Base-by-base conservation (phyloP, 2,797 vertebrate genomes). In the Erethizon dorsatum region DNA sequence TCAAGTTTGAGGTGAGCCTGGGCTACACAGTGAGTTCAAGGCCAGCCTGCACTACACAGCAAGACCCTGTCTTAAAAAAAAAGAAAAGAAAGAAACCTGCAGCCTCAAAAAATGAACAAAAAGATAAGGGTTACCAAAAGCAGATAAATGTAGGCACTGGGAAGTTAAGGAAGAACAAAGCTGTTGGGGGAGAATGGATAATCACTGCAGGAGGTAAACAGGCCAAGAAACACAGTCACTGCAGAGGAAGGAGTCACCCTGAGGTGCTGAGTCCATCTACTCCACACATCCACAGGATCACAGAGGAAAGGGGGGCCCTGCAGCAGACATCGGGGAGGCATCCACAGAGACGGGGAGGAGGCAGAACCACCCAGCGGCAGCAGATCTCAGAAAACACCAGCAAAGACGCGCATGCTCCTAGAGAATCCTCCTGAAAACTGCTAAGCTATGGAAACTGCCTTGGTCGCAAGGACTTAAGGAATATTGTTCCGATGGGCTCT, bases 311-410 rank as follows among this genome's bases (percentile, higher is more conserved):
- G 47, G 50, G 22, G 28, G 50, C 33, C 17, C 33, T 56, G 45
- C 17, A 28, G n/a, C 61, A 92, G 45, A 37, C 4, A 2, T 6
- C 10, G 20, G 83, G 41, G 2, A 41, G n/a, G 5, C 12, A 3
- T 41, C 45, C 85, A 77, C 1, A 13, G 56, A 57, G 31, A n/a
- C 18, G 28, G 22, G 50, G 31, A 79, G 47, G 50, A n/a, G 37
- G 26, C 11, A 13, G 28, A 63, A 41, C 15, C 4, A 14, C 65
- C 54, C 37, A 3, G 24, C 0, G 18, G 67, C 28, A 37, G 69
- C 41, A 52, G 50, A 69, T 86, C 52, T 91, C 47, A 47, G 82
- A 95, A 91, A 87, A 50, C 2, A 17, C 11, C 57, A 56, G 7
- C 69, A 56, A 92, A 88, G 86, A 47, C 10, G 61, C 0, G 14